These are phyloP conservation scores for Pimpla rufipes DNA, from an alignment of 2,888 invertebrate species.

Conservation along the genomic window DNA sequence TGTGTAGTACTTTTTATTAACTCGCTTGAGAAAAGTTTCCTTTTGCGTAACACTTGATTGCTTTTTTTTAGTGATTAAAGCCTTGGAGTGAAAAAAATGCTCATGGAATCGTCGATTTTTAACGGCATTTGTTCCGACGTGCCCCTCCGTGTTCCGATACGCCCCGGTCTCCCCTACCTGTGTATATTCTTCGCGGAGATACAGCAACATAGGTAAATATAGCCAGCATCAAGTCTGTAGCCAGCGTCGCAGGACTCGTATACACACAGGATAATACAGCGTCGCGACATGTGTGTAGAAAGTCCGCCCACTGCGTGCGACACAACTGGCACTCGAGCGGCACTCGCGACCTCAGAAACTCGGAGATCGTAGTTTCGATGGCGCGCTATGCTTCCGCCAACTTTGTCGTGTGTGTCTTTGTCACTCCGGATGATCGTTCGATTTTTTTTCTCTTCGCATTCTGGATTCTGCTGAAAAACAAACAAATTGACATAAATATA, in stretches of 20 bases:
- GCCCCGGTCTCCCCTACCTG: no score
- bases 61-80: no score
- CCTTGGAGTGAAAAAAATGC: no score
- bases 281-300: slow-evolving; percentile 74
- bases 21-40: no score
- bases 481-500: no score
- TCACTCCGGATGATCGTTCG: background rate
- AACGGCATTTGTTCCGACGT: no score
- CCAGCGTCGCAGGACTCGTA: slow-evolving; percentile 42
- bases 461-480: no score
- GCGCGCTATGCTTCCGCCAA: background rate
- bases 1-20: no score
- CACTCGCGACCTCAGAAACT: slow-evolving; percentile 22
- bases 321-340: slow-evolving; percentile 68
- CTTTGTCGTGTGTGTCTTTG: background rate
- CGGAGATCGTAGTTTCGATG: slow-evolving; percentile 21
- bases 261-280: slow-evolving; percentile 61
- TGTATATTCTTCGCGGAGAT: no score
- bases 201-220: background rate
- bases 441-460: background rate
- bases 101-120: no score
- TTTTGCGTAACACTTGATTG: no score
- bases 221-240: slow-evolving; percentile 41
- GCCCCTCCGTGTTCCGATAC: no score
- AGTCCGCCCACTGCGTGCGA: slow-evolving; percentile 81